Conservation (phyloP, 2,113 vertebrate species). For the Passer domesticus region DNA sequence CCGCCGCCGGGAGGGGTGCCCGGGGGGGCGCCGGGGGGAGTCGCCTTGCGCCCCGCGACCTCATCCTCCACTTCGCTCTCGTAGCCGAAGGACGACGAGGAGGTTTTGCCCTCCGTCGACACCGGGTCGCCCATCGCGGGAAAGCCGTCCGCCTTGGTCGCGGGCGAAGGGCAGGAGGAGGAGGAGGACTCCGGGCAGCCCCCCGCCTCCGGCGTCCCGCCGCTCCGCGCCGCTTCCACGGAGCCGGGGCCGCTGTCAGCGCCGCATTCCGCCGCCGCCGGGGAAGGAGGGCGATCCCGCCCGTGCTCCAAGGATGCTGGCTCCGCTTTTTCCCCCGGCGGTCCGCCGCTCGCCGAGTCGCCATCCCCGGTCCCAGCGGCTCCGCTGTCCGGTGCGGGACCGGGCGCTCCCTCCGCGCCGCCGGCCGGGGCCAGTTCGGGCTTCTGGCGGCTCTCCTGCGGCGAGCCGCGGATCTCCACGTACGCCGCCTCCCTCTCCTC, state of each 20-base stretch:
- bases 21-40: neutral
- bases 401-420: neutral
- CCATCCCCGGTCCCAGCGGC: neutral
- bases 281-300: neutral
- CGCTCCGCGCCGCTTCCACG: neutral
- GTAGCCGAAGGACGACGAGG: conserved; percentile 71
- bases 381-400: neutral
- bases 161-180: conserved; percentile 57
- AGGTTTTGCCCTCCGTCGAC: conserved; percentile 40
- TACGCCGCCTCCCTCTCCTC: neutral
- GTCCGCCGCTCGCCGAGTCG: neutral
- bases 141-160: neutral
- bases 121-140: conserved; percentile 1
- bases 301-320: neutral
- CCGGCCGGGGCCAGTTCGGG: neutral
- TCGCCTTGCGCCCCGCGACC: conserved; percentile 11
- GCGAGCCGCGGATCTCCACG: neutral
- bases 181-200: conserved; percentile 34
- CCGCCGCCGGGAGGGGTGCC: neutral
- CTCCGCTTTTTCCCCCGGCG: no score
- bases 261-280: neutral
- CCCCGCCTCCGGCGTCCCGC: neutral
- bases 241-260: neutral
- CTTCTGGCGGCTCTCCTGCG: neutral
- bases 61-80: conserved; percentile 59